Conservation (phyloP, 1,140 invertebrate genomes). For the Sitodiplosis mosellana region DNA sequence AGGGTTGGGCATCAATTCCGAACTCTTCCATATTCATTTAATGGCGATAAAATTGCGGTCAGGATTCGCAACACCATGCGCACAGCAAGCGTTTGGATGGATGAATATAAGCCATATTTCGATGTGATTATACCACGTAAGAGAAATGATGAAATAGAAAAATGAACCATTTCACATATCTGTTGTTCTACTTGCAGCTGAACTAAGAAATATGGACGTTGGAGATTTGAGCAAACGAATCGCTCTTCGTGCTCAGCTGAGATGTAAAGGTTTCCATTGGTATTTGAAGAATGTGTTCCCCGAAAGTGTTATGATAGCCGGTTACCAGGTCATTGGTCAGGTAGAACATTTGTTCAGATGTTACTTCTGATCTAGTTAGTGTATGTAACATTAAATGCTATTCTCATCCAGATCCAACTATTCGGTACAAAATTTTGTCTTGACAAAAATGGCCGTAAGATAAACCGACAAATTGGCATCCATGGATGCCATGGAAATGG, state of each 20-base stretch:
- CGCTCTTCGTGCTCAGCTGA: not conserved
- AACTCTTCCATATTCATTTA: not conserved
- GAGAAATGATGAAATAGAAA: not conserved
- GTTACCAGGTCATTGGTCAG: no score
- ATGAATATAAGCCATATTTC: not conserved
- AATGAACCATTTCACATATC: not conserved
- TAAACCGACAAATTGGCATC: no score
- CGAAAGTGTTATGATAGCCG: not conserved
- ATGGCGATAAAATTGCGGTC: not conserved
- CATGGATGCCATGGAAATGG: no score
- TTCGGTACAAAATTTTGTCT: no score
- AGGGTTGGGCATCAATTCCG: not conserved
- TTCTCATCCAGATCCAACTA: no score
- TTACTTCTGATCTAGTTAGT: no score
- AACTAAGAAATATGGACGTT: not conserved
- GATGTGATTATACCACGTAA: not conserved
- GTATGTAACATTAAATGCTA: no score
- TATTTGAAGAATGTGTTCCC: not conserved
- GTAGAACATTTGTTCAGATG: no score
- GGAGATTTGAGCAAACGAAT: not conserved
- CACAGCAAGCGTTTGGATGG: not conserved
- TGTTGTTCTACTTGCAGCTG: not conserved
- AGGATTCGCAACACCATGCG: not conserved
- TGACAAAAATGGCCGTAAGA: no score
- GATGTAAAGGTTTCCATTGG: not conserved